Percentiles rank a stretch among this genome's conserved stretches.
Evolutionary conservation across 2,113 vertebrate species (phyloP).

Genomic region (Corapipo altera): DNA sequence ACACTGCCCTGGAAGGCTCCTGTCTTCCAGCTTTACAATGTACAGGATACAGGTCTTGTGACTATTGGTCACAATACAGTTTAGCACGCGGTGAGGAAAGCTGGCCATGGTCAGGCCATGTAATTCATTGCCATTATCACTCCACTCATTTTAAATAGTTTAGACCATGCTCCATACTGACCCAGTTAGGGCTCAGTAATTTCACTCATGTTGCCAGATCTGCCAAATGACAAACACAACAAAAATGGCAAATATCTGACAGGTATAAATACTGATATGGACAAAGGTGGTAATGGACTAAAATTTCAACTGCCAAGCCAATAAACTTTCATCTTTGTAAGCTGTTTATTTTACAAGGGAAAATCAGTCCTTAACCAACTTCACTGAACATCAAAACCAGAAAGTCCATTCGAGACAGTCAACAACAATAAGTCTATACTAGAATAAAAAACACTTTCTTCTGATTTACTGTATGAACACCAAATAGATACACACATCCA

Average conservation of each 20-base stretch:
- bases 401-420: neutral
- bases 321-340: neutral
- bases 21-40: neutral
- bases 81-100: fast-evolving
- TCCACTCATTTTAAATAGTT: too few relatives aligned
- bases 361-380: neutral
- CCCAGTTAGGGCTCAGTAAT: neutral
- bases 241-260: neutral
- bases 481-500: neutral
- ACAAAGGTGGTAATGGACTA: neutral
- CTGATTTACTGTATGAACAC: neutral
- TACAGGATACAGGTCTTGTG: neutral
- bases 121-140: neutral
- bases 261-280: neutral
- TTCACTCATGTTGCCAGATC: neutral
- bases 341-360: neutral
- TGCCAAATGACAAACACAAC: neutral
- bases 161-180: neutral
- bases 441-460: neutral
- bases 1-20: neutral
- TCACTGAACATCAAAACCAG: neutral
- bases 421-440: neutral
- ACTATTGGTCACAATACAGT: fast-evolving
- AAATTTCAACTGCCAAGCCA: neutral
- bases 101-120: fast-evolving